Conservation (phyloP, 1,140 invertebrate genomes). For the Drosophila mojavensis region DNA sequence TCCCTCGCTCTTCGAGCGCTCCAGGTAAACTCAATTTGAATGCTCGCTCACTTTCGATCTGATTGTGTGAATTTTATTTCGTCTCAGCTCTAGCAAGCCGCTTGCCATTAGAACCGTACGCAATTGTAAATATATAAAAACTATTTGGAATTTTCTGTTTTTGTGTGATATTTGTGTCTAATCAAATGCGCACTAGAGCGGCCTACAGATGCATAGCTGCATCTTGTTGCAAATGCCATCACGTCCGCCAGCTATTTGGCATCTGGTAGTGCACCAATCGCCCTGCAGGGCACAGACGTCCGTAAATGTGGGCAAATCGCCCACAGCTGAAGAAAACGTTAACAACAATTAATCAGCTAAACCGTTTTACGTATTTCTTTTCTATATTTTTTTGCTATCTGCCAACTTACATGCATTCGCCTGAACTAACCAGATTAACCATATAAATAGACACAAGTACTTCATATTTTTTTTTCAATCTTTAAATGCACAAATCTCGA, state of each 20-base stretch:
- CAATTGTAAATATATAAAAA: conserved; percentile 57
- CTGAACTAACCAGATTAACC: conserved; percentile 45
- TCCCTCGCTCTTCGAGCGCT: conserved; percentile 94
- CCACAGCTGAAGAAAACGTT: conserved; percentile 30
- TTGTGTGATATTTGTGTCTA: conserved; percentile 5
- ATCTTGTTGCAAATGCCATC: conserved; percentile 70
- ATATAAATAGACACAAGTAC: conserved; percentile 34
- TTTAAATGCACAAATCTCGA: conserved; percentile 19
- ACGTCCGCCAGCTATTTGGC: conserved; percentile 67
- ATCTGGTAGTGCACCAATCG: conserved; percentile 59
- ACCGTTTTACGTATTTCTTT: not conserved
- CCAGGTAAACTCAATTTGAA: conserved; percentile 84
- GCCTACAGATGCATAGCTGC: conserved; percentile 62
- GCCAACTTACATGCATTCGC: conserved; percentile 44
- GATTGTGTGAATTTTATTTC: not conserved
- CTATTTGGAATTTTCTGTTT: conserved; percentile 15
- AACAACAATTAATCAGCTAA: conserved; percentile 18
- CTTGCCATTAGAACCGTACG: conserved; percentile 24
- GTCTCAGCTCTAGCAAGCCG: conserved; percentile 17
- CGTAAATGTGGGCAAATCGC: conserved; percentile 47
- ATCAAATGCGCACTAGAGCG: conserved; percentile 46
- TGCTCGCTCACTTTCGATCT: not conserved
- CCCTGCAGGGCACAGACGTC: conserved; percentile 56
- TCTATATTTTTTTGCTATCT: not conserved
- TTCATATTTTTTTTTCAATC: conserved; percentile 31